A percentile compares a stretch with the other conserved stretches of the same genome.
Conservation (phyloP, 2,797 vertebrate genomes). For the Tenualosa ilisha region DNA sequence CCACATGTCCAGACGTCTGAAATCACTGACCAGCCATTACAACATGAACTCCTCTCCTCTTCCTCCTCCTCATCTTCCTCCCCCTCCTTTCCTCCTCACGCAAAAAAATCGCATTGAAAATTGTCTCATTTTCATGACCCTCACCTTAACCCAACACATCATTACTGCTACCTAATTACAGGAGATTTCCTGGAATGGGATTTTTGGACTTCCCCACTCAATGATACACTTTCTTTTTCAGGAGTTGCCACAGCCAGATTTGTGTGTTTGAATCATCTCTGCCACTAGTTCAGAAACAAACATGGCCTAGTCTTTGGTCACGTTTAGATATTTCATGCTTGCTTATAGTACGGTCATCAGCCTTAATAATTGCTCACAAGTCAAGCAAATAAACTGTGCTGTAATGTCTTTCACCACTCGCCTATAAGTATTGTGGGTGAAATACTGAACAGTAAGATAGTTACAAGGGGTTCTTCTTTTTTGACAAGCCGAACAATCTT, state of each 20-base stretch:
- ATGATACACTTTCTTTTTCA: slow-evolving; percentile 10
- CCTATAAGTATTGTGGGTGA: background rate
- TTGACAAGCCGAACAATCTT: slow-evolving; percentile 93
- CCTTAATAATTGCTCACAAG: background rate
- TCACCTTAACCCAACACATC: slow-evolving; percentile 26
- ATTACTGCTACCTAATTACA: slow-evolving; percentile 23
- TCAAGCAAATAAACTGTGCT: background rate
- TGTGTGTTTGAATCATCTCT: background rate
- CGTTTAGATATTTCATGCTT: background rate
- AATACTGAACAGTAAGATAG: slow-evolving; percentile 41
- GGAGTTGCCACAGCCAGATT: background rate
- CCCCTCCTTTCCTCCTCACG: background rate
- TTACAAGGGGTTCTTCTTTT: slow-evolving; percentile 90
- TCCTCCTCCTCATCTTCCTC: background rate
- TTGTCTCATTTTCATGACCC: background rate
- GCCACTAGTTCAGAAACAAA: background rate
- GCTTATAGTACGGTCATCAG: background rate
- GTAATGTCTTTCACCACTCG: background rate
- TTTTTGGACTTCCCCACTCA: background rate
- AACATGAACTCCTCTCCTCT: background rate
- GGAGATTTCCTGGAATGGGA: slow-evolving; percentile 6
- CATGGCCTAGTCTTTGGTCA: background rate
- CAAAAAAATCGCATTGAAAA: background rate
- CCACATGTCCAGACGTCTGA: background rate
- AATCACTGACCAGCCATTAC: background rate